Base-by-base conservation (phyloP, 2,113 vertebrate species). In the Malurus melanocephalus region DNA sequence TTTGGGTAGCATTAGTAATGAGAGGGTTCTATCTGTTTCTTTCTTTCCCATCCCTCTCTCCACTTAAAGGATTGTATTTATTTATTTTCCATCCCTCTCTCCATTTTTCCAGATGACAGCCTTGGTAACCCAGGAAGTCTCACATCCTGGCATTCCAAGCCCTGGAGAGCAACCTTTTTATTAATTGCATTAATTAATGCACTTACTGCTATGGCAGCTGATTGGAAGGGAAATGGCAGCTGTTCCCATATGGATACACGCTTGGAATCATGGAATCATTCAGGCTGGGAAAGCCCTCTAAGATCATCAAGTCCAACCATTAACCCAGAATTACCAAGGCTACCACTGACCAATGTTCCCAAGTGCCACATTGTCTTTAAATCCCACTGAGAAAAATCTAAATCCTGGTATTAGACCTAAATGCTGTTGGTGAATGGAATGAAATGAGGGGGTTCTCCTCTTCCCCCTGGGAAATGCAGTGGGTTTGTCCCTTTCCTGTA, bases 151-250 rank as follows among this genome's bases (percentile, higher is more conserved):
- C 26, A 23, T 12, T 12, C 16, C 18, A 35, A 62, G 51, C 4
- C 26, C 42, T 16, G 28, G 19, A 56, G 28, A 57, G 30, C 30
- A 30, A 3, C 0, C 20, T 45, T 14, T 26, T 57, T 0, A 3
- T 28, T 27, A 9, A 2, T 6, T 38, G 38, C 38, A 38, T 38
- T 38, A 38, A 38, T 38, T 38, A 38, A 5, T 6, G 27, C 33
- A 9, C 0, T 2, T 18, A 27, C 6, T 1, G 2, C 22, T 43
- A 16, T 10, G 48, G 35, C 27, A 84, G 35, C 21, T 1, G 4
- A 64, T 64, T 0, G 16, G 33, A 59, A 45, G 42, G 45, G 26
- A 60, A 62, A 32, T 0, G 15, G 35, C 48, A 79, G 26, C 17
- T 32, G 16, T 33, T 83, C 35, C 38, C 27, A 9, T 3, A 43